Percentiles rank a stretch among this genome's conserved stretches.
Conservation (phyloP, 1,140 invertebrate genomes). For the Diachasmimorpha longicaudata region DNA sequence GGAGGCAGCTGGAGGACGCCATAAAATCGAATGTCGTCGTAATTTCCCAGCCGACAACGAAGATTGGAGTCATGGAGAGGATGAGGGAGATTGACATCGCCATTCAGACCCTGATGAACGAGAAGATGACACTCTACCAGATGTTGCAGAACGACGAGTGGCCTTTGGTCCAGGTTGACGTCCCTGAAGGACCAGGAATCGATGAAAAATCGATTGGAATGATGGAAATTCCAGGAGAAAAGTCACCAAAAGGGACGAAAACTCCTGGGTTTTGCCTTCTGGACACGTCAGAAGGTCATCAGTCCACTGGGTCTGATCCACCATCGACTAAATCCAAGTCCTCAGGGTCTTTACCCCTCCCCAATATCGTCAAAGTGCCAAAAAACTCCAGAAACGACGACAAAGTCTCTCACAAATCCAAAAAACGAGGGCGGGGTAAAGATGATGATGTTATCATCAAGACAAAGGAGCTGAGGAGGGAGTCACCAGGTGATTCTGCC, state of each 20-base stretch:
- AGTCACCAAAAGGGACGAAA: background rate
- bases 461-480: slow-evolving; percentile 1
- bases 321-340: slow-evolving; percentile 7
- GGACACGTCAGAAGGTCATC: too few species aligned
- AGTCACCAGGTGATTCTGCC: background rate
- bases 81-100: slow-evolving; percentile 58
- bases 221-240: background rate
- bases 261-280: background rate
- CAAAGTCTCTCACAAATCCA: background rate
- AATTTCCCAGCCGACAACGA: slow-evolving; percentile 13
- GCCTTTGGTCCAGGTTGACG: background rate
- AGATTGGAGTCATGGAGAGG: slow-evolving; percentile 45
- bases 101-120: slow-evolving; percentile 54
- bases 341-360: background rate
- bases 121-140: slow-evolving; percentile 54
- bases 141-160: slow-evolving; percentile 39
- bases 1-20: slow-evolving; percentile 23
- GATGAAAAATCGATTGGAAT: background rate
- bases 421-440: slow-evolving; percentile 15
- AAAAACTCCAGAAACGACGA: slow-evolving; percentile 2
- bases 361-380: background rate
- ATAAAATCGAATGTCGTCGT: slow-evolving; percentile 21
- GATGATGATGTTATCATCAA: slow-evolving; percentile 16
- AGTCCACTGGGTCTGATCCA: too few species aligned
- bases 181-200: background rate